Evolutionary conservation across 2,113 vertebrate genomes (phyloP).

Genomic region (Psammodynastes pulverulentus): DNA sequence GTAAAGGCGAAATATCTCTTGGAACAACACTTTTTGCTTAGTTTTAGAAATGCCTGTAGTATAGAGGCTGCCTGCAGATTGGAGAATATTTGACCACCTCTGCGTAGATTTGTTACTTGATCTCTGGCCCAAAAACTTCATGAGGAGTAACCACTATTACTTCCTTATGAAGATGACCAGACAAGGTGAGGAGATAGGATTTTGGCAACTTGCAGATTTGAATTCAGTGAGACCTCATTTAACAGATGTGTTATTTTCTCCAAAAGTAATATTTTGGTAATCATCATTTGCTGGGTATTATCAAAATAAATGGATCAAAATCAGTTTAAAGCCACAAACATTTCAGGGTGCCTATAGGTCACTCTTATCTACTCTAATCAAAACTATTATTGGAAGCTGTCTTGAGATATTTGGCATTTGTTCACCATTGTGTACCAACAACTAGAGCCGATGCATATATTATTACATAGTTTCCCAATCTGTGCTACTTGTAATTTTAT

Average conservation of each 20-base stretch:
- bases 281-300: not conserved
- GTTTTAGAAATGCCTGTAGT: not conserved
- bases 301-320: not conserved
- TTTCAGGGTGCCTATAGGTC: not conserved
- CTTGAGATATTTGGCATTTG: constrained; percentile 13
- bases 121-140: not conserved
- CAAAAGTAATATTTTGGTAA: not conserved
- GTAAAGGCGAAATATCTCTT: not conserved
- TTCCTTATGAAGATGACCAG: not conserved
- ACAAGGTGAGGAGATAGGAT: not conserved
- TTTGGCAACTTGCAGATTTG: not conserved
- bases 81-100: not conserved
- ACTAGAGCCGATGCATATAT: constrained; percentile 8
- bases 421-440: constrained; percentile 16
- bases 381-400: constrained; percentile 24
- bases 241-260: not conserved
- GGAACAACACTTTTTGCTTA: not conserved
- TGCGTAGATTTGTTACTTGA: not conserved
- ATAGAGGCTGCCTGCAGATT: not conserved
- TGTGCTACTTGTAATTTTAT: constrained; percentile 14
- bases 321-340: not conserved
- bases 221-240: not conserved
- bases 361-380: not conserved
- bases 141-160: not conserved
- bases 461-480: not conserved